Evolutionary conservation across 2,888 invertebrate genomes (phyloP).

Genomic region (Hylaea fasciaria): DNA sequence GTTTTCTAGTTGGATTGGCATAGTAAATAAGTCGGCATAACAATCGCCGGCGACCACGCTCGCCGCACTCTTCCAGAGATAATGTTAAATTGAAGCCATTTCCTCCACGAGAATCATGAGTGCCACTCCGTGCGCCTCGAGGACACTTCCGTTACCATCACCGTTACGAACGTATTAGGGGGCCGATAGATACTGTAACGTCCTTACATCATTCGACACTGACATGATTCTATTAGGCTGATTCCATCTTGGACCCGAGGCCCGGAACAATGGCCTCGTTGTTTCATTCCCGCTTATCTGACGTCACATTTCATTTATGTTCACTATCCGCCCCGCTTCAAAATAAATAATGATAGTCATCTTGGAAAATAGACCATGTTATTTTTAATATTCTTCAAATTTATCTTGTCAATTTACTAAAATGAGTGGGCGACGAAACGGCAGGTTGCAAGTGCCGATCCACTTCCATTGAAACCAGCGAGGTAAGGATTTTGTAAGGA

Average conservation of each 20-base stretch:
- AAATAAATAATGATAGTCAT: slow-evolving; percentile 2
- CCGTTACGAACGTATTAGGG: slow-evolving; percentile 65
- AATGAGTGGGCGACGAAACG: not conserved
- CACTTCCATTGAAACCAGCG: slow-evolving; percentile 6
- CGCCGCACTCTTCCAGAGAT: slow-evolving; percentile 67
- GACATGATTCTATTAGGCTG: slow-evolving; percentile 48
- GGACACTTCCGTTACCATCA: slow-evolving; percentile 63
- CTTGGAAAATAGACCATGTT: slow-evolving; percentile 10
- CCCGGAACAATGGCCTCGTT: slow-evolving; percentile 18
- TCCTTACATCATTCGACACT: slow-evolving; percentile 50
- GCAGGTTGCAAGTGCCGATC: no score
- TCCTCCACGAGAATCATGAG: slow-evolving; percentile 64
- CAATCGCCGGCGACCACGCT: slow-evolving; percentile 58
- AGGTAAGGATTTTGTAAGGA: slow-evolving; percentile 11
- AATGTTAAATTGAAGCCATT: slow-evolving; percentile 79
- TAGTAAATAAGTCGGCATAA: slow-evolving; percentile 64
- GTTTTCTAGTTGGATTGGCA: slow-evolving; percentile 65
- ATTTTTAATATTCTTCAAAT: slow-evolving; percentile 26
- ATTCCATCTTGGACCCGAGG: slow-evolving; percentile 39
- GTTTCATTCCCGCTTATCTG: slow-evolving; percentile 39
- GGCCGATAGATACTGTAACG: slow-evolving; percentile 54
- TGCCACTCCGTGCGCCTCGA: slow-evolving; percentile 51
- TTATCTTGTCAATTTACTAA: slow-evolving; percentile 8
- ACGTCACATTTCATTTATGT: slow-evolving; percentile 25
- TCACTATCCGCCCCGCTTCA: not conserved